Evolutionary conservation across 2,888 invertebrate genomes (phyloP).

Genomic region (Ptychoptera contaminata): DNA sequence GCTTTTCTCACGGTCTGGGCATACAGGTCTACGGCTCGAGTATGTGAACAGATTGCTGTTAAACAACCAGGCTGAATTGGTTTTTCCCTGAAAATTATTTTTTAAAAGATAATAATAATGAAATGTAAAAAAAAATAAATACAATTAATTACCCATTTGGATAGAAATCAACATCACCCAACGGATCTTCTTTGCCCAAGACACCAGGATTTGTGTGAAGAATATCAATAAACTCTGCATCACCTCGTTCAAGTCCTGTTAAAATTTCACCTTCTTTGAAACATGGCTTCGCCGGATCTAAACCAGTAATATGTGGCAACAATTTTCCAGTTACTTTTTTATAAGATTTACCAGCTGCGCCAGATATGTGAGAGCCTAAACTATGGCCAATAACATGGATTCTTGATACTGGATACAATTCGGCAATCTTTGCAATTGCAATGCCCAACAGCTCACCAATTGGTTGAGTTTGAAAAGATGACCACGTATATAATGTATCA

Average conservation of each 20-base stretch:
- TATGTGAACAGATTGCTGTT: slow-evolving; percentile 10
- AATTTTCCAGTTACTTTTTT: slow-evolving; percentile 7
- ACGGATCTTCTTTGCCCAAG: slow-evolving; percentile 7
- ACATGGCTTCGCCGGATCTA: slow-evolving; percentile 13
- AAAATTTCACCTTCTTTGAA: slow-evolving; percentile 7
- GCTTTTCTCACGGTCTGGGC: slow-evolving; percentile 10
- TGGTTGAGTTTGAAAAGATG: slow-evolving; percentile 26
- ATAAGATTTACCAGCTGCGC: slow-evolving; percentile 9
- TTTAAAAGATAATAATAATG: not conserved
- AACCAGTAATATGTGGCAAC: slow-evolving; percentile 10
- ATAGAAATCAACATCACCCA: slow-evolving; percentile 11
- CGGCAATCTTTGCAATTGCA: slow-evolving; percentile 19
- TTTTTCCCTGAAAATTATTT: not conserved
- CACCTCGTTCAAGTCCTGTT: slow-evolving; percentile 5
- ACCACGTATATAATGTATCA: slow-evolving; percentile 27
- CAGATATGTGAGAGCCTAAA: slow-evolving; percentile 11
- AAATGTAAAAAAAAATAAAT: not conserved
- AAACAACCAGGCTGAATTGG: slow-evolving; percentile 9
- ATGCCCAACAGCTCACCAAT: slow-evolving; percentile 21
- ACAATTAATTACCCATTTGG: slow-evolving; percentile 8
- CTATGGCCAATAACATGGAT: slow-evolving; percentile 24
- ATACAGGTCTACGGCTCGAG: slow-evolving; percentile 9
- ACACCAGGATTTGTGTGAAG: slow-evolving; percentile 9
- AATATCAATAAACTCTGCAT: slow-evolving; percentile 11
- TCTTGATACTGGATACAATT: slow-evolving; percentile 18